Conservation (phyloP, 2,888 invertebrate species). For the Neuroscelio doddi region DNA sequence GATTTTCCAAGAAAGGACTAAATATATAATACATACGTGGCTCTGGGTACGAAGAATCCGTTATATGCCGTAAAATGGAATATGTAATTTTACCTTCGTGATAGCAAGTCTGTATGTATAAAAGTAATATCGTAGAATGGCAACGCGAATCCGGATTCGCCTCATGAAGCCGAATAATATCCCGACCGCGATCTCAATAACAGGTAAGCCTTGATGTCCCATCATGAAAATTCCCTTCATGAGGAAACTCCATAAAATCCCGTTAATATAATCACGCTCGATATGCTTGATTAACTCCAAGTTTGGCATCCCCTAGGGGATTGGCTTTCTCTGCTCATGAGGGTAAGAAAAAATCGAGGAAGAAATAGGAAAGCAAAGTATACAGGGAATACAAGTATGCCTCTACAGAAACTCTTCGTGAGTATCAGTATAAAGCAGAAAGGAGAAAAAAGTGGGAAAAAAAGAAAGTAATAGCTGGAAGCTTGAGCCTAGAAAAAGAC, state of each 20-base stretch:
- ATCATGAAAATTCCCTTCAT: conserved; percentile 58
- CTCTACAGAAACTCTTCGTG: conserved; percentile 36
- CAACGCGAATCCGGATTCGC: conserved; percentile 43
- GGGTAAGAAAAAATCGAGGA: conserved; percentile 47
- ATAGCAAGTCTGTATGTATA: conserved; percentile 42
- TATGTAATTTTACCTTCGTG: conserved; percentile 58
- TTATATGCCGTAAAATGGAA: conserved; percentile 61
- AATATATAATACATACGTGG: conserved; percentile 39
- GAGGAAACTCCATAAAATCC: conserved; percentile 65
- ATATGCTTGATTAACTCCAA: conserved; percentile 66
- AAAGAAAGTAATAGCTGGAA: conserved; percentile 34
- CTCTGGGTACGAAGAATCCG: conserved; percentile 51
- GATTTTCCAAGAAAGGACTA: conserved; percentile 47
- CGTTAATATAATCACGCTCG: conserved; percentile 65
- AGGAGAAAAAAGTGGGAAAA: conserved; percentile 36
- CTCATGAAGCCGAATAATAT: conserved; percentile 38
- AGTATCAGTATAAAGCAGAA: conserved; percentile 39
- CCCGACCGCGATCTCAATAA: conserved; percentile 52
- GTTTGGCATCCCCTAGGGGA: conserved; percentile 57
- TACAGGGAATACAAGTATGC: too few species aligned
- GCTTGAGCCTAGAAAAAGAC: conserved; percentile 44
- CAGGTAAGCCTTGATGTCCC: conserved; percentile 50
- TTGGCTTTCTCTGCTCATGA: conserved; percentile 49
- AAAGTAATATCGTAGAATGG: conserved; percentile 52
- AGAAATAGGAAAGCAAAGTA: conserved; percentile 34